Evolutionary conservation across 2,113 vertebrate species (phyloP).

Genomic region (Noturus placidus): DNA sequence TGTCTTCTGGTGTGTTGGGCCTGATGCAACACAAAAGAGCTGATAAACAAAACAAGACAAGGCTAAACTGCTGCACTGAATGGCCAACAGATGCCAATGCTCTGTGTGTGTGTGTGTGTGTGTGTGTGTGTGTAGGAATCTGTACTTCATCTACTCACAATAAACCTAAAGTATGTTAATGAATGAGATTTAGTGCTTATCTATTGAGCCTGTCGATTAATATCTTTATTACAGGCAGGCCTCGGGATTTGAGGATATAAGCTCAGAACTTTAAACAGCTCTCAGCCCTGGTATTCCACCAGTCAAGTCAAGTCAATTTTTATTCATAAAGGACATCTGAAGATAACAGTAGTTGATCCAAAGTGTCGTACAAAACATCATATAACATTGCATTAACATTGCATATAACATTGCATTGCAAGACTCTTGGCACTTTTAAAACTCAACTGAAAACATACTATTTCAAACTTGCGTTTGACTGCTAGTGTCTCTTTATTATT

Average conservation of each 20-base stretch:
- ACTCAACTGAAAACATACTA: no score
- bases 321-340: no score
- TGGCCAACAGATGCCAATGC: neutral
- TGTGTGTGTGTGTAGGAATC: neutral
- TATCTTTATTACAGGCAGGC: neutral
- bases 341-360: no score
- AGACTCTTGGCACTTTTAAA: no score
- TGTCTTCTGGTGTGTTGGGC: conserved; percentile 1
- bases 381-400: no score
- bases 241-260: neutral
- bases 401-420: no score
- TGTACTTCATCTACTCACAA: neutral
- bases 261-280: neutral
- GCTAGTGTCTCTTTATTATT: no score
- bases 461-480: no score
- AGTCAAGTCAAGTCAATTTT: no score
- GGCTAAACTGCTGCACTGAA: conserved; percentile 7
- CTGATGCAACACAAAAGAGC: conserved; percentile 27
- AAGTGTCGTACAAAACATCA: no score
- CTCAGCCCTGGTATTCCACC: neutral
- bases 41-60: conserved; percentile 13
- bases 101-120: neutral
- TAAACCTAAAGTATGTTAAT: neutral
- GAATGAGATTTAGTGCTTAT: neutral
- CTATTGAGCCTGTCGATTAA: neutral